Evolutionary conservation across 2,888 invertebrate genomes (phyloP).

Genomic region (Sympetrum striolatum): DNA sequence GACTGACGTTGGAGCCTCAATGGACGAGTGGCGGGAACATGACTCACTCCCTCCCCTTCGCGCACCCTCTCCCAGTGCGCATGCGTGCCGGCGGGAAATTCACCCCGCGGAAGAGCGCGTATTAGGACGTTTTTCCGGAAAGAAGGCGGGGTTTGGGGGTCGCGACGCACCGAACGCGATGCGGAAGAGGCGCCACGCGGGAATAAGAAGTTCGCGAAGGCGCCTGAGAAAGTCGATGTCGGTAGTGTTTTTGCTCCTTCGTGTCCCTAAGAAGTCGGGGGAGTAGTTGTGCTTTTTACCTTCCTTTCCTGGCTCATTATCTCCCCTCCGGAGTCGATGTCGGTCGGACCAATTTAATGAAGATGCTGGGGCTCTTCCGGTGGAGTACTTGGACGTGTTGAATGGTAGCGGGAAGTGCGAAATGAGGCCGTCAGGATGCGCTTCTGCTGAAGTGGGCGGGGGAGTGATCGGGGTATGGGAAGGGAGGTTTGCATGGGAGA

Average conservation of each 20-base stretch:
- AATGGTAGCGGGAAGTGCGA: not conserved
- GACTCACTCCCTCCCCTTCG: not conserved
- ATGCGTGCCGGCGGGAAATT: not conserved
- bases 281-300: not conserved
- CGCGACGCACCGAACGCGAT: not conserved
- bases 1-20: not conserved
- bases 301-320: not conserved
- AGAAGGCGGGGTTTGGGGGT: not conserved
- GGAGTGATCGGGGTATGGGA: not conserved
- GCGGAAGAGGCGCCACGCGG: too few relatives aligned
- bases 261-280: not conserved
- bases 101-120: not conserved
- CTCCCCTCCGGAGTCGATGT: not conserved
- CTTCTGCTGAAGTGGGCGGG: not conserved
- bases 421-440: too few relatives aligned
- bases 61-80: not conserved
- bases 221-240: not conserved
- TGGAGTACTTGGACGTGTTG: not conserved
- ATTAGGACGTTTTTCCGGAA: not conserved
- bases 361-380: not conserved
- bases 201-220: not conserved
- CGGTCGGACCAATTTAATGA: not conserved
- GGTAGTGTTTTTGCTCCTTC: not conserved
- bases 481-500: not conserved
- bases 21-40: constrained; percentile 39